Evolutionary conservation across 2,797 vertebrate species (phyloP), one percentile per base, ranked within the genome.

Genomic region (Chelon labrosus): DNA sequence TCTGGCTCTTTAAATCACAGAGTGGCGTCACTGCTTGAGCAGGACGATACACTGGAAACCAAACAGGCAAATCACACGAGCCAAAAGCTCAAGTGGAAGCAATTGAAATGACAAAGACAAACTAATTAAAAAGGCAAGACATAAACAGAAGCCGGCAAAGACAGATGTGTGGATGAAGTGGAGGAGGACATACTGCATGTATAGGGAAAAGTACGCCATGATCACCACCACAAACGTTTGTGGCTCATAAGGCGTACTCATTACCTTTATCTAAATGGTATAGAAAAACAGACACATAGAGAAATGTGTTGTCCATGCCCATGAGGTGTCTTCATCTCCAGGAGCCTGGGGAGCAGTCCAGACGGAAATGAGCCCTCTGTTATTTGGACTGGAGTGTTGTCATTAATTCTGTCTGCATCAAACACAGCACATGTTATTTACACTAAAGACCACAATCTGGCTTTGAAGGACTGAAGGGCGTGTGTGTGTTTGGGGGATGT

Each of bases 331-430:
- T 85, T 88, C 63, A 38, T 79, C 80, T 82, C 85, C 54, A 86
- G 49, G 55, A 70, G 31, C 31, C 31, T 35, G 78, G 74, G 82
- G 46, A 1, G 60, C 79, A 88, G 86, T 82, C 85, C 85, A 84
- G 85, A 85, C 86, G 87, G 92, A 95, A 92, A 88, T 74, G 83
- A 91, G 88, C 71, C 62, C 91, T 92, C 92, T 94, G 90, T 94
- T 92, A 95, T 92, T 93, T 90, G 84, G 85, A 89, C 80, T 80
- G 7, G 79, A 95, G 89, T 90, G 89, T 93, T 94, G 92, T 93
- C 92, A 92, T 95, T 95, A 95, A 93, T 92, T 91, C 88, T 82
- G 92, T 93, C 68, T 94, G 89, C 92, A 92, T 90, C 83, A 93
- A 94, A 94, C 83, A 76, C 89, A 89, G 88, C 85, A 88, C 89